Base-by-base conservation (phyloP, 2,888 invertebrate species). In the Loripinus fragilis region DNA sequence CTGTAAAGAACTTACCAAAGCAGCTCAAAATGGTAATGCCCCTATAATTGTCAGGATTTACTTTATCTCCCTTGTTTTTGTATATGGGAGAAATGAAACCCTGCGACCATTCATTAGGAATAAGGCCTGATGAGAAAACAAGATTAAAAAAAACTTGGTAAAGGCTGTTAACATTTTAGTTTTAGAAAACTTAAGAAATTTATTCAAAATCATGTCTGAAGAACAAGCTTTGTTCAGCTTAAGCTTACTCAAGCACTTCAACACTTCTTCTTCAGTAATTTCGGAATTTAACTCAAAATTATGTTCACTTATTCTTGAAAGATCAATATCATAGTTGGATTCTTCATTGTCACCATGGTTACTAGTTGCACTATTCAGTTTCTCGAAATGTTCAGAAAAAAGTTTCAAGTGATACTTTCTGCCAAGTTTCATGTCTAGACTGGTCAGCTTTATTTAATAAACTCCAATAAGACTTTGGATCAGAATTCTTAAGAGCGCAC, bases 31-130 rank as follows among this genome's bases (percentile, higher is more conserved):
- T 52, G 7, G 7, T 23, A 7, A 17, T 52, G 3, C 23, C 23
- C 2, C 15, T 23, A 25, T 60, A 33, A 60, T 55, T 55, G 28
- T 55, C 55, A 55, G 55, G 55, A n/a, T 10, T 55, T 25, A 17
- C 5, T 28, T 7, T 55, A 10, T 25, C 30, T 7, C 33, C 60
- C 33, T 60, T 60, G 17, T 60, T 60, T 33, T 60, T 60, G 20
- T 60, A 60, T 33, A 60, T 60, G 20, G 60, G 60, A 1, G 60
- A 60, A 17, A 60, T 60, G 5, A 60, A 33, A 2, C 60, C 60
- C 17, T 60, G 60, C 10, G 60, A 60, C 60, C 60, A 60, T 60
- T 30, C 60, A 12, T 60, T 33, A 33, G 60, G 60, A 5, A 60
- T 55, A 55, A 55, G 3, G 28, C 55, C 55, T 10, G 55, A 23